phyloP scores from a whole-genome alignment of 2,797 vertebrate genomes.

The Enteromius thamalakanensis region DNA sequence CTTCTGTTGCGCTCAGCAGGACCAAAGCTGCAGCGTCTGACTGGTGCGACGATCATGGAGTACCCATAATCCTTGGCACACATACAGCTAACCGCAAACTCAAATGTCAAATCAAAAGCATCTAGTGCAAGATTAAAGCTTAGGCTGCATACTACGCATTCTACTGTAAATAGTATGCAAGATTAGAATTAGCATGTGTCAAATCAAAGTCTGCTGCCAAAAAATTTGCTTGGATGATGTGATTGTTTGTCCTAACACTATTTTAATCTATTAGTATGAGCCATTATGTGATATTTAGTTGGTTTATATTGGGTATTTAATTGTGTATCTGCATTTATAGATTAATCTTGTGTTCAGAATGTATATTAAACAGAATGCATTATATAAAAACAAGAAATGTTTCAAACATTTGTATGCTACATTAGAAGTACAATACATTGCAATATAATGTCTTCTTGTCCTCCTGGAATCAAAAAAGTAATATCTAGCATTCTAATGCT shows the following conservation, averaged over 20 bases:
- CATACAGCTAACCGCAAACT: background rate
- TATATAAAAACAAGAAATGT: background rate
- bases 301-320: background rate
- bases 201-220: background rate
- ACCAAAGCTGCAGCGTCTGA: background rate
- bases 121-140: background rate
- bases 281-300: background rate
- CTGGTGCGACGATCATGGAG: background rate
- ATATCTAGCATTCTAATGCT: background rate
- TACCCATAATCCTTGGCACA: background rate
- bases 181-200: background rate
- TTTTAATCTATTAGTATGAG: background rate
- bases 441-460: background rate
- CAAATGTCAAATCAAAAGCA: constrained; percentile 12
- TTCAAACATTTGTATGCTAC: background rate
- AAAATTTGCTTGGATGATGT: background rate
- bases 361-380: constrained; percentile 8
- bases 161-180: background rate
- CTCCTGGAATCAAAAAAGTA: background rate
- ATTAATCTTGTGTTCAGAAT: background rate
- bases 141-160: background rate
- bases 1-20: constrained; percentile 35
- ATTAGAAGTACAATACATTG: background rate
- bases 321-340: background rate
- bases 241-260: background rate